Base-by-base conservation (phyloP, 2,113 vertebrate genomes). In the Donacobius atricapilla region DNA sequence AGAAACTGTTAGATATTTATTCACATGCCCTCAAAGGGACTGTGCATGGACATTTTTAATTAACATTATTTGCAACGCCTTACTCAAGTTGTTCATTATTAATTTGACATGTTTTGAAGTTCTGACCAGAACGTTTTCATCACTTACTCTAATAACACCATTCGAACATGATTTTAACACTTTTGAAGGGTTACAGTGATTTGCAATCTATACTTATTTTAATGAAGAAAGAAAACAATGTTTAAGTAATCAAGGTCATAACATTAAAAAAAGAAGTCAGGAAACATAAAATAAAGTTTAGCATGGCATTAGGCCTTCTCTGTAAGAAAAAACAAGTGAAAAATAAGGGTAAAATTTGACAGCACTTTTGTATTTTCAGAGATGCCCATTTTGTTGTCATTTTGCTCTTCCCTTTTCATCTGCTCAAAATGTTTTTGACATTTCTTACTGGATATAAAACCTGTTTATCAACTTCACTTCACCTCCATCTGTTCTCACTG, bases 21-120 rank as follows among this genome's bases (percentile, higher is more conserved):
- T 95, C 93, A 91, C 47, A 89, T 64, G 45, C 21, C 28, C 80
- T 94, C 78, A 69, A 93, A 94, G 94, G 71, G 48, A 76, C 75
- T 83, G 47, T 21, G 56, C 33, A 5, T 72, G 90, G 88, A 92
- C 92, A 87, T 94, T 96, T 93, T 94, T 82, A 97, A 96, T 97
- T 94, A 97, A 91, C 90, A 39, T 95, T 94, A 93, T 96, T 96
- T 91, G 91, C 77, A 93, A 90, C 83, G 95, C 86, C 91, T 85
- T 92, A 76, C 83, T 85, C n/a, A 61, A 89, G 75, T 75, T 94
- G 25, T 89, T 96, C 93, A 2, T 85, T 93, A 69, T 81, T 91
- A 53, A 75, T 90, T 40, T 95, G 61, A 73, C 45, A 21, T 92
- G 42, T 94, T 96, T 96, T 94, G 56, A 91, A 96, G 63, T 93